These are phyloP conservation scores for Syrrhaptes paradoxus DNA, from an alignment of 2,113 vertebrate species.

Conservation along the genomic window DNA sequence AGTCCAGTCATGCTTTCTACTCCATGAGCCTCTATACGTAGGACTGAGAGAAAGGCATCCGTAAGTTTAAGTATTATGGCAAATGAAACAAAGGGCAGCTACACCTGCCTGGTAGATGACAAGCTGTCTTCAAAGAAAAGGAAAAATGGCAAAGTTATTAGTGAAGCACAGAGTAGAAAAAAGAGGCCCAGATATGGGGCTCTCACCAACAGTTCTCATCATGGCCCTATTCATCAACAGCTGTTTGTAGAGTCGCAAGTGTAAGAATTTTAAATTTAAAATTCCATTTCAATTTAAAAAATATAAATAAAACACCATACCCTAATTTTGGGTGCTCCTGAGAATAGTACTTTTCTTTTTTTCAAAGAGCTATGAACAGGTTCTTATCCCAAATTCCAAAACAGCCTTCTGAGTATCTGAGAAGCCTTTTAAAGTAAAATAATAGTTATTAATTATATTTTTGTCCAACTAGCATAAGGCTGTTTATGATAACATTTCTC, in stretches of 20 bases:
- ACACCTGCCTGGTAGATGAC: not conserved
- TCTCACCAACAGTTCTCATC: not conserved
- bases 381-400: conserved; percentile 29
- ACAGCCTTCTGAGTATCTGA: not conserved
- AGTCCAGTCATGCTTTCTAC: too few relatives aligned
- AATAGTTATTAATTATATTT: not conserved
- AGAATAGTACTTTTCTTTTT: not conserved
- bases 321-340: not conserved
- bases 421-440: conserved; percentile 47
- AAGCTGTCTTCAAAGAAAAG: not conserved
- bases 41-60: not conserved
- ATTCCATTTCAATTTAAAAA: not conserved
- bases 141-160: not conserved
- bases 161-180: not conserved
- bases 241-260: not conserved
- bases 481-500: not conserved
- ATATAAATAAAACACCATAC: not conserved
- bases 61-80: not conserved
- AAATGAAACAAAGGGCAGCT: not conserved
- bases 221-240: not conserved
- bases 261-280: not conserved
- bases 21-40: not conserved
- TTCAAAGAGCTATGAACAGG: not conserved
- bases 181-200: not conserved
- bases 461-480: not conserved